Base-by-base conservation (phyloP, 53 echinoderm and acorn worm genomes). In the Luidia sarsii region DNA sequence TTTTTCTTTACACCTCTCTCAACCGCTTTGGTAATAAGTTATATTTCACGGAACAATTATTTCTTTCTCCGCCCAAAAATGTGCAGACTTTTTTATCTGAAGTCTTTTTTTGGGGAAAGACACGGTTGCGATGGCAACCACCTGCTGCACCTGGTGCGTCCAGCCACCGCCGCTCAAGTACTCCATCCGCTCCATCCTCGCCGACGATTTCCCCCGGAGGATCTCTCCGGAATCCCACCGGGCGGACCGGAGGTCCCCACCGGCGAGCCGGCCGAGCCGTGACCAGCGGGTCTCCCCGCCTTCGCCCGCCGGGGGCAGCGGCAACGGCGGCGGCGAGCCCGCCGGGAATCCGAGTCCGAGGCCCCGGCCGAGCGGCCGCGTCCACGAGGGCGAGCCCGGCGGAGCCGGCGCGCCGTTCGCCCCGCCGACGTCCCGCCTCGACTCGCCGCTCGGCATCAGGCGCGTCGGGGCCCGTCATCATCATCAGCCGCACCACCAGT, bases 121-220 rank as follows among this genome's bases (percentile, higher is more conserved):
- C n/a, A n/a, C n/a, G 8, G 19, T 18, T 29, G 8, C 45, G n/a
- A 69, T 69, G 60, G 59, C 59, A 14, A 59, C 77, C 4, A 60
- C 77, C 48, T 77, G 60, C 34, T 77, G 77, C 48, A 77, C 77
- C 3, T 77, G 41, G 77, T 60, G 77, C 46, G 60, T 60, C 31
- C 59, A 77, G n/a, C 61, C 77, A 18, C 61, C 77, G 48, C 41
- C 46, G 11, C 41, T 77, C 1, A 77, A 77, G 43, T 55, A 77
- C 45, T 77, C 77, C 31, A 77, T 77, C 13, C 41, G 22, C 18
- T 77, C 77, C 45, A 77, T 77, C 27, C 77, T 77, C 22, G 39
- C 45, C 1, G 33, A 61, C 33, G 43, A 46, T n/a, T 16, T 46
- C 14, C 61, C 45, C 19, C 33, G 37, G 9, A 64, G 3, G 24